Conservation (phyloP, 2,888 invertebrate genomes). For the Dinocampus coccinellae region DNA sequence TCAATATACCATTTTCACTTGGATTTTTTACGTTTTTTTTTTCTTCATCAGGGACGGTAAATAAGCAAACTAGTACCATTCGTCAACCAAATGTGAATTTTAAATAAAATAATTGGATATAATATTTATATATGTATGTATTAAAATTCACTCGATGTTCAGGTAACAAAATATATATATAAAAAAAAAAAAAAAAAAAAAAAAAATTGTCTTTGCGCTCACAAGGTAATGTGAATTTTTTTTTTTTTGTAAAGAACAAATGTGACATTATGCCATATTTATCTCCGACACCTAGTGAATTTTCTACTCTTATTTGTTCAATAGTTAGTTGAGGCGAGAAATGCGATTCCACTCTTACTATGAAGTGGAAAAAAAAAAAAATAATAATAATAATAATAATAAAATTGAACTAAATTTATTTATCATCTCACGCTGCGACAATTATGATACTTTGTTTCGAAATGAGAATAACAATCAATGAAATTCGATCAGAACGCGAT, state of each 20-base stretch:
- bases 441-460: slow-evolving; percentile 36
- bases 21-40: slow-evolving; percentile 25
- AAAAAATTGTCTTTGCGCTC: slow-evolving; percentile 16
- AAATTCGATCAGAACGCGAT: slow-evolving; percentile 61
- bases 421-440: slow-evolving; percentile 57
- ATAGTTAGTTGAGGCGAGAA: slow-evolving; percentile 60
- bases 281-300: background rate
- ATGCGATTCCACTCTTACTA: slow-evolving; percentile 57
- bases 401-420: slow-evolving; percentile 61
- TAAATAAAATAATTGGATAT: slow-evolving; percentile 37
- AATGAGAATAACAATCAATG: slow-evolving; percentile 57
- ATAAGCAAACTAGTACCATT: slow-evolving; percentile 67
- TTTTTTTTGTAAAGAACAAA: background rate
- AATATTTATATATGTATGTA: background rate
- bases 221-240: slow-evolving; percentile 26
- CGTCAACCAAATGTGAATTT: slow-evolving; percentile 62
- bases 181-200: too few species aligned
- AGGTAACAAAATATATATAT: slow-evolving; percentile 41
- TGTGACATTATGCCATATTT: background rate
- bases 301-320: slow-evolving; percentile 42
- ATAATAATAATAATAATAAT: too few species aligned
- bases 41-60: slow-evolving; percentile 61
- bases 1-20: slow-evolving; percentile 38
- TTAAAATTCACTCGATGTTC: slow-evolving; percentile 33
- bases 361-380: too few species aligned